Conservation (phyloP, 2,888 invertebrate genomes). For the Eupeodes luniger region DNA sequence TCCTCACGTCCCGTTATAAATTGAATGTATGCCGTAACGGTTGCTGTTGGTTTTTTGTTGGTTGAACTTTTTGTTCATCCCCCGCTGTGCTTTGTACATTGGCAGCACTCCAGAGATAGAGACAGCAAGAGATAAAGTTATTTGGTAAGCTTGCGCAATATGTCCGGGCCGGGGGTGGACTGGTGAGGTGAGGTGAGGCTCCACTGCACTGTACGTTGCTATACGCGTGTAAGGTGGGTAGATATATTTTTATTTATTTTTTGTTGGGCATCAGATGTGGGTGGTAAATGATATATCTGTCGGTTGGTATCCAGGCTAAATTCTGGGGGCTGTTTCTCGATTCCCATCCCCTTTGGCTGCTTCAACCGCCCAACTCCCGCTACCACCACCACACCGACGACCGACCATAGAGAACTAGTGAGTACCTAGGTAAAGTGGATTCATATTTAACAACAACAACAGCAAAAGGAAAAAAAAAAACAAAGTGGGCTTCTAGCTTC, state of each 20-base stretch:
- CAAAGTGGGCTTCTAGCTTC: constrained; percentile 57
- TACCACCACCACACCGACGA: constrained; percentile 14
- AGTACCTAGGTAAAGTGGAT: constrained; percentile 36
- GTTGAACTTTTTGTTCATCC: constrained; percentile 75
- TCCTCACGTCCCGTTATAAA: constrained; percentile 58
- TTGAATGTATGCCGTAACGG: constrained; percentile 61
- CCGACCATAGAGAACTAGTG: neutral
- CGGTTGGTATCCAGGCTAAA: constrained; percentile 76
- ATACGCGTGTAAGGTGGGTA: constrained; percentile 30
- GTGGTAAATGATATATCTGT: constrained; percentile 74
- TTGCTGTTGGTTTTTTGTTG: constrained; percentile 76
- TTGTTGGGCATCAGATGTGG: constrained; percentile 20
- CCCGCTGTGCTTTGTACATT: constrained; percentile 76
- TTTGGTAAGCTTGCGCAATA: constrained; percentile 77
- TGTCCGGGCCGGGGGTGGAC: constrained; percentile 51
- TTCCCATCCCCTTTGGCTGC: constrained; percentile 27
- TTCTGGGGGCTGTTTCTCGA: constrained; percentile 71
- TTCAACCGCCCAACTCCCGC: neutral
- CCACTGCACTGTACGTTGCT: constrained; percentile 50
- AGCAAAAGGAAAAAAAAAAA: constrained; percentile 24
- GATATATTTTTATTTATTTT: constrained; percentile 25
- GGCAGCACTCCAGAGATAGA: constrained; percentile 69
- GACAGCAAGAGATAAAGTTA: constrained; percentile 75
- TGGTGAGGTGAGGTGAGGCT: constrained; percentile 56
- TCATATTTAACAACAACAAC: constrained; percentile 25